A percentile compares a stretch with the other conserved stretches of the same genome.
Evolutionary conservation across 2,113 vertebrate species (phyloP).

Genomic region (Eleginops maclovinus): DNA sequence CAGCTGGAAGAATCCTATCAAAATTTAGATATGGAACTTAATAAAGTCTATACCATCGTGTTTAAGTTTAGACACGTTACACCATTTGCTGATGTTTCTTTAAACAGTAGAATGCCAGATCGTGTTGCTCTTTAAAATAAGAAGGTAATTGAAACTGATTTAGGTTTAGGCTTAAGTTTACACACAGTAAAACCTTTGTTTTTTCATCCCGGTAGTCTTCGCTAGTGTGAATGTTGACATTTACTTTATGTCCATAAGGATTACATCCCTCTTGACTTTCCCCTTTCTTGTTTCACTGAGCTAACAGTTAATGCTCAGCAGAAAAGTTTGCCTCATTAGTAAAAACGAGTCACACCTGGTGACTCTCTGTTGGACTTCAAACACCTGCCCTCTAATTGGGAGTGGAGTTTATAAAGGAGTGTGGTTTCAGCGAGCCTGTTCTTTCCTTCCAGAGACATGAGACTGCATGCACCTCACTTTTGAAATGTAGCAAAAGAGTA

Average conservation of each 20-base stretch:
- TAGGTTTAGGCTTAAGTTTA: constrained; percentile 7
- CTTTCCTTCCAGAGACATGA: background rate
- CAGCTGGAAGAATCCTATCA: background rate
- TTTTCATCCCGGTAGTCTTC: constrained; percentile 5
- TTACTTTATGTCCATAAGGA: background rate
- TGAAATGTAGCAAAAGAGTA: background rate
- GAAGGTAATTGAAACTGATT: constrained; percentile 35
- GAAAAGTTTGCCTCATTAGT: background rate
- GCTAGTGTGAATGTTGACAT: background rate
- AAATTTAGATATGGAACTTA: constrained; percentile 1
- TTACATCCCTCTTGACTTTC: background rate
- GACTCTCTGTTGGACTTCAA: constrained; percentile 5
- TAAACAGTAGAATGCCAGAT: background rate
- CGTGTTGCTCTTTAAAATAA: constrained; percentile 17
- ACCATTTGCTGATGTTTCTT: constrained; percentile 16
- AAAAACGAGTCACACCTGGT: constrained; percentile 24
- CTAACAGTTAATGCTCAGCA: background rate
- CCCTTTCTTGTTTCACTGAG: constrained; percentile 4
- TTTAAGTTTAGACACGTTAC: constrained; percentile 16
- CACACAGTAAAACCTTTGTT: background rate
- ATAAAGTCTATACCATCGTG: constrained; percentile 11
- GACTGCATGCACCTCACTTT: background rate
- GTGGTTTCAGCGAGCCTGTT: background rate
- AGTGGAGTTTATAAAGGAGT: constrained; percentile 28
- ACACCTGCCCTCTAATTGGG: constrained; percentile 27